phyloP scores from a whole-genome alignment of 2,888 invertebrate species.

The Pachymerium ferrugineum region DNA sequence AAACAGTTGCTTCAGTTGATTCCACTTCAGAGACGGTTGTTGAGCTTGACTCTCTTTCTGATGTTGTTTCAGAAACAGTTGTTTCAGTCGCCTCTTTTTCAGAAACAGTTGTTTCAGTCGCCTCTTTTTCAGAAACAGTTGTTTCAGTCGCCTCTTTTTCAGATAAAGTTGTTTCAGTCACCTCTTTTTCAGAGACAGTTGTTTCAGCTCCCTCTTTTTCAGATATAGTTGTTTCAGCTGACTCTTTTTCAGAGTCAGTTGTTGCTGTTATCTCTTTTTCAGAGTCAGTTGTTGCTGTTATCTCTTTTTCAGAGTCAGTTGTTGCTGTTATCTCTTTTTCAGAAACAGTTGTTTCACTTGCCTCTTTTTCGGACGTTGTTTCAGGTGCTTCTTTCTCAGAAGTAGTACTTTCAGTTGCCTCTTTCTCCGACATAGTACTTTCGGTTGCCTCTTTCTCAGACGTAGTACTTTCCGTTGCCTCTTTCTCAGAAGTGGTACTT shows the following conservation, averaged over 20 bases:
- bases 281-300: slow-evolving; percentile 33
- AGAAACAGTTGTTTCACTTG: background rate
- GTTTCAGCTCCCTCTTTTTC: background rate
- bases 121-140: background rate
- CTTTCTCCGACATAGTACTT: background rate
- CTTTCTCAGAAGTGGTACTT: background rate
- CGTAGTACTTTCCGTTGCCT: background rate
- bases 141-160: background rate
- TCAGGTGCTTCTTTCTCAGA: background rate
- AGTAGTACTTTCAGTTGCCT: background rate
- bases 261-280: slow-evolving; percentile 6
- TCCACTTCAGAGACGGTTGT: background rate
- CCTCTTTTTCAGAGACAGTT: background rate
- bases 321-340: background rate
- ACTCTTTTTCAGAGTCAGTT: background rate
- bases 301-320: slow-evolving; percentile 37
- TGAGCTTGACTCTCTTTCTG: too few species aligned
- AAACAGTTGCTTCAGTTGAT: background rate
- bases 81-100: background rate
- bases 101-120: background rate
- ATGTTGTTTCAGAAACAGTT: background rate
- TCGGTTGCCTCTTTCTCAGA: background rate
- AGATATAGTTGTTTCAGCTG: background rate
- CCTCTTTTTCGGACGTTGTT: background rate
- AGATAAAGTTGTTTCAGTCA: background rate